A percentile compares a stretch with the other conserved stretches of the same genome.
Conservation (phyloP, 2,888 invertebrate genomes). For the Junonia oenone region DNA sequence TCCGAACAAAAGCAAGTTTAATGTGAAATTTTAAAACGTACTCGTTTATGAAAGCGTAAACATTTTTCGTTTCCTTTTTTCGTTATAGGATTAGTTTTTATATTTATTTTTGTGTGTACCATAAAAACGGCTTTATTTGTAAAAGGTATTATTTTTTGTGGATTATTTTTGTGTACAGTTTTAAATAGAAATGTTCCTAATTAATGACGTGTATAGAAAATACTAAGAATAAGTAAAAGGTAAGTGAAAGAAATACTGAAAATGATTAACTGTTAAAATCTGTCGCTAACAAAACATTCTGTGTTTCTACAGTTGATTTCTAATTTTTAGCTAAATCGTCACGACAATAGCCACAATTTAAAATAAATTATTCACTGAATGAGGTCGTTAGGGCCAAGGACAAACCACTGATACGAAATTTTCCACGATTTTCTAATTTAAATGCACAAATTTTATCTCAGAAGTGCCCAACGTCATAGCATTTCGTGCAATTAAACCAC, state of each 20-base stretch:
- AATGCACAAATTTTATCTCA: not conserved
- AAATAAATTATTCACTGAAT: too few species aligned
- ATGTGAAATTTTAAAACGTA: conserved; percentile 2
- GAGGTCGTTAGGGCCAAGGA: too few species aligned
- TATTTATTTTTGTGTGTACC: not conserved
- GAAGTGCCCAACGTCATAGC: not conserved
- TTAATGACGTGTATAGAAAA: too few species aligned
- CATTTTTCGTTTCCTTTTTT: not conserved
- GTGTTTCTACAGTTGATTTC: too few species aligned
- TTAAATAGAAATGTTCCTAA: too few species aligned
- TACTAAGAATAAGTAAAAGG: too few species aligned
- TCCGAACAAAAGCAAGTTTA: not conserved
- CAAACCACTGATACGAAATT: not conserved
- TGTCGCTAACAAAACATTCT: too few species aligned
- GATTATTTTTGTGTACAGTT: too few species aligned
- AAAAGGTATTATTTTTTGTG: not conserved
- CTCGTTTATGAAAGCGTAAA: not conserved
- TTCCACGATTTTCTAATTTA: not conserved
- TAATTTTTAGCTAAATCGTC: too few species aligned
- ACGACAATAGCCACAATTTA: too few species aligned
- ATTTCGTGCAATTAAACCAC: not conserved
- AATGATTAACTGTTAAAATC: too few species aligned
- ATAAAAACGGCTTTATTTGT: not conserved
- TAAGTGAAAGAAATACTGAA: too few species aligned
- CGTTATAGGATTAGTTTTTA: not conserved